Conservation (phyloP, 2,113 vertebrate species). For the Gracilinanus agilis region DNA sequence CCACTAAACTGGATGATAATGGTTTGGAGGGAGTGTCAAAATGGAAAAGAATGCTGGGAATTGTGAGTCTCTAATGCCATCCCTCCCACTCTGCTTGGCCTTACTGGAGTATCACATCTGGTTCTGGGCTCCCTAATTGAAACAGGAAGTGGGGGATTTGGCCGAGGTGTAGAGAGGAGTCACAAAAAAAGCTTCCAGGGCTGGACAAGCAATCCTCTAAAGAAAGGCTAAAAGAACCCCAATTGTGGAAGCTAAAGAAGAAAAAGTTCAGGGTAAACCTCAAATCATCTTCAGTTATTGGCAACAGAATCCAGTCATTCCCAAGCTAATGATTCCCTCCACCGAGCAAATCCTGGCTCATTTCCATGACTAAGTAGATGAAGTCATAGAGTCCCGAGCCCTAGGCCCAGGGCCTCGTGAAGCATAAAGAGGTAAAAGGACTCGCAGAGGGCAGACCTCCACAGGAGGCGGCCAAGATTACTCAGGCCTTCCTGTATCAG, state of each 20-base stretch:
- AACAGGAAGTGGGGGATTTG: not conserved
- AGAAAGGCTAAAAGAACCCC: not conserved
- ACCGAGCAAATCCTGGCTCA: not conserved
- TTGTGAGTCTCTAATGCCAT: conserved; percentile 28
- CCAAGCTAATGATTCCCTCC: not conserved
- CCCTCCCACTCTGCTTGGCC: not conserved
- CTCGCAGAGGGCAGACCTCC: not conserved
- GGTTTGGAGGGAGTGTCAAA: not conserved
- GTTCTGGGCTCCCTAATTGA: conserved; percentile 3
- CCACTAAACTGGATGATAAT: conserved; percentile 1
- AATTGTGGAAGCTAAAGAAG: not conserved
- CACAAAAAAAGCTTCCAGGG: not conserved
- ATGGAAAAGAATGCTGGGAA: conserved; percentile 20
- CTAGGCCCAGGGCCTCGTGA: not conserved
- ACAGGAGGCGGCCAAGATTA: no score
- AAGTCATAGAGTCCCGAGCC: not conserved
- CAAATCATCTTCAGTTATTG: not conserved
- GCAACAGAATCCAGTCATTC: not conserved
- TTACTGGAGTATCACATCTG: not conserved
- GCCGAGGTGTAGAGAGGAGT: not conserved
- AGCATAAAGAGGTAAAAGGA: not conserved
- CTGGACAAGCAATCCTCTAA: not conserved
- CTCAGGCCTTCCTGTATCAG: not conserved
- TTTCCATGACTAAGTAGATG: not conserved
- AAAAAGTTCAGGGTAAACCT: not conserved